phyloP scores from a whole-genome alignment of 2,888 invertebrate species.

The Leptinotarsa juncta region DNA sequence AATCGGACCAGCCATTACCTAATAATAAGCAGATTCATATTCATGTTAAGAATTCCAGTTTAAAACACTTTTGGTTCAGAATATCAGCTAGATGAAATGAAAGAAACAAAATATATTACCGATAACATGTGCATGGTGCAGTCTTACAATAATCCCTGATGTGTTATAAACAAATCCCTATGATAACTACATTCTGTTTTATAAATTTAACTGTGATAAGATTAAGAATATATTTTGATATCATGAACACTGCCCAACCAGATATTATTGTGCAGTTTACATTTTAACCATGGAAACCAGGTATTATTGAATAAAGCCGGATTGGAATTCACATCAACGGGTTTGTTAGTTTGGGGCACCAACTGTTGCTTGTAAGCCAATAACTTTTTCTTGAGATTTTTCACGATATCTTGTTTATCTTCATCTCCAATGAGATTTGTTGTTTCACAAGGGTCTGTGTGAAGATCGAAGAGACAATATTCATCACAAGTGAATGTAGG shows the following conservation, averaged over 20 bases:
- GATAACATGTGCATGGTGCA: too few species aligned
- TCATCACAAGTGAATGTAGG: constrained; percentile 40
- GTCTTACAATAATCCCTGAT: not conserved
- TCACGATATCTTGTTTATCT: constrained; percentile 42
- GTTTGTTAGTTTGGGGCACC: constrained; percentile 50
- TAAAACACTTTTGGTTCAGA: too few species aligned
- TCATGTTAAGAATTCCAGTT: too few species aligned
- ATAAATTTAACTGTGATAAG: not conserved
- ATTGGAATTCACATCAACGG: constrained; percentile 53
- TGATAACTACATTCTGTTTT: too few species aligned
- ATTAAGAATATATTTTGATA: constrained; percentile 2
- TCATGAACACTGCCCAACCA: not conserved
- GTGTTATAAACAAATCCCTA: too few species aligned
- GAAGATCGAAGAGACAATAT: constrained; percentile 58
- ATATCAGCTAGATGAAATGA: too few species aligned
- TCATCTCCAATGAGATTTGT: constrained; percentile 52
- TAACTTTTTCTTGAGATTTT: constrained; percentile 47
- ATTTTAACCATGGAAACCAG: constrained; percentile 57
- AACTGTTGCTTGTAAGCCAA: constrained; percentile 43
- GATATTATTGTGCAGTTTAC: not conserved
- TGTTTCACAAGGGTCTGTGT: constrained; percentile 60
- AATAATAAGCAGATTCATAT: too few species aligned
- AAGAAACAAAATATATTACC: too few species aligned
- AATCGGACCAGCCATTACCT: too few species aligned
- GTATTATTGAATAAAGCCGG: constrained; percentile 55